phyloP scores from a whole-genome alignment of 1,140 invertebrate genomes.

The Thaumetopoea pityocampa region DNA sequence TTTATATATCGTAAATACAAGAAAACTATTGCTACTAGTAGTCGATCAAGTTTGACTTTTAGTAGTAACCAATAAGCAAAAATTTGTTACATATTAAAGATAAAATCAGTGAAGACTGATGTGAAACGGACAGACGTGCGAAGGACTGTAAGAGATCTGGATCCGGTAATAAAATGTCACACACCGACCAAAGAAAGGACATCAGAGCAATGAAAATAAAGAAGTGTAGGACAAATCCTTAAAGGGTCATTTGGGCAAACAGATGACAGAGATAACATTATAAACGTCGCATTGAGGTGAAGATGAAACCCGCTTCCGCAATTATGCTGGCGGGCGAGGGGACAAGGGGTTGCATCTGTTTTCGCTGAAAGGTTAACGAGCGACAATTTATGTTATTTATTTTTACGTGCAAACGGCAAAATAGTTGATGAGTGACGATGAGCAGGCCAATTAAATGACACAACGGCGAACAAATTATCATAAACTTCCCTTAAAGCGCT shows the following conservation, averaged over 20 bases:
- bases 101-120: no score
- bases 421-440: slow-evolving; percentile 36
- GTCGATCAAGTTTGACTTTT: no score
- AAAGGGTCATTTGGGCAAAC: slow-evolving; percentile 24
- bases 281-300: slow-evolving; percentile 17
- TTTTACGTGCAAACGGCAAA: slow-evolving; percentile 44
- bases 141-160: no score
- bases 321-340: slow-evolving; percentile 38
- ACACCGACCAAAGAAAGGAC: slow-evolving; percentile 13
- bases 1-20: no score
- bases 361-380: slow-evolving; percentile 54
- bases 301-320: slow-evolving; percentile 43
- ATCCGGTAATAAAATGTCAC: slow-evolving; percentile 11
- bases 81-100: no score
- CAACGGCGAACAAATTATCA: no score
- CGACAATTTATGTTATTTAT: slow-evolving; percentile 50
- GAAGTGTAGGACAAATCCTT: slow-evolving; percentile 18
- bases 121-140: no score
- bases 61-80: no score
- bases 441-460: slow-evolving; percentile 35
- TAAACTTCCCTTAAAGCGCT: no score
- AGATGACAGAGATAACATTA: slow-evolving; percentile 44
- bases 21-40: no score
- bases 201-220: slow-evolving; percentile 15
- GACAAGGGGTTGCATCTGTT: slow-evolving; percentile 40